phyloP scores from a whole-genome alignment of 2,888 invertebrate species.

The Lycia hirtaria region DNA sequence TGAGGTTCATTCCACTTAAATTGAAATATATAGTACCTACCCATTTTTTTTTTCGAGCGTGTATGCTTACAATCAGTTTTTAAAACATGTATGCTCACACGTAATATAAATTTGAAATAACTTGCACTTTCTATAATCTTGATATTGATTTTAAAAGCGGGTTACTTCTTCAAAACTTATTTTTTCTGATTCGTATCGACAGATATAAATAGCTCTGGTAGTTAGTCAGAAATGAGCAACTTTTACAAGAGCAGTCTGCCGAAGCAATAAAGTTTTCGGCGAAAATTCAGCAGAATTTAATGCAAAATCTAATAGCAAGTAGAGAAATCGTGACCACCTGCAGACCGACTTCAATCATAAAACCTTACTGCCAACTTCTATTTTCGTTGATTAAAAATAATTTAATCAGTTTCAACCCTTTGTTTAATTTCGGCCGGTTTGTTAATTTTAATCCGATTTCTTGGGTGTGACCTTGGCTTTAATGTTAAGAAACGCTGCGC shows the following conservation, averaged over 20 bases:
- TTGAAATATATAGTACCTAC: too few relatives aligned
- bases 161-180: not conserved
- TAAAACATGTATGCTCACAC: too few relatives aligned
- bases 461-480: conserved; percentile 24
- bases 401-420: conserved; percentile 35
- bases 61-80: too few relatives aligned
- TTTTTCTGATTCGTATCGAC: not conserved
- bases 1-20: too few relatives aligned
- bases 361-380: conserved; percentile 45
- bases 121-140: too few relatives aligned
- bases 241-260: conserved; percentile 60
- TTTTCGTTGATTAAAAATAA: conserved; percentile 47
- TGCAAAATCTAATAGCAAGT: conserved; percentile 51
- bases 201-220: conserved; percentile 47
- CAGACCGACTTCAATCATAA: conserved; percentile 48
- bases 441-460: conserved; percentile 40
- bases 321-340: conserved; percentile 58
- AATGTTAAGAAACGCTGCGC: conserved; percentile 8
- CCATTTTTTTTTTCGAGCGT: too few relatives aligned
- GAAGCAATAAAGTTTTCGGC: conserved; percentile 61
- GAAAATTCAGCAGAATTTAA: conserved; percentile 56
- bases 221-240: conserved; percentile 61
- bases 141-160: not conserved
- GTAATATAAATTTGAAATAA: too few relatives aligned
- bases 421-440: conserved; percentile 27